Base-by-base conservation (phyloP, 2,888 invertebrate species). In the Mellilla xanthometata region DNA sequence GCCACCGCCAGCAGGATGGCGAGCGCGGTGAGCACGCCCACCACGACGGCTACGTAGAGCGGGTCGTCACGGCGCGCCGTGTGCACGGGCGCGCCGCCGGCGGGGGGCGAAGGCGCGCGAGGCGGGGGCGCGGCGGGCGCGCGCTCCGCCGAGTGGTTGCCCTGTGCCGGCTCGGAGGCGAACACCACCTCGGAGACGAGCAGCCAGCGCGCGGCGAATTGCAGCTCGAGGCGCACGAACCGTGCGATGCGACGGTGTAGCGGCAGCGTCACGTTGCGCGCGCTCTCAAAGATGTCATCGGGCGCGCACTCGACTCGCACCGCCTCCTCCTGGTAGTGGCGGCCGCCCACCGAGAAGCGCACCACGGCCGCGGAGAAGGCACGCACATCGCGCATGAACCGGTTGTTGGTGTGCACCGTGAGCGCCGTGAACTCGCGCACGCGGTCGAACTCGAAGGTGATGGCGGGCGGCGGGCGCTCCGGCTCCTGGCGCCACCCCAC, bases 401-500 rank as follows among this genome's bases (percentile, higher is more conserved):
- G 94, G 80, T 97, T 97, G 83, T 95, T 97, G 79, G 94, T 94
- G 84, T 93, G 95, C 42, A 97, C 91, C 69, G 94, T 93, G 13
- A 97, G 93, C 1, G 93, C 93, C 31, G 94, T 94, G 85, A 98
- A 97, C 81, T 97, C 97, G 10, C 97, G 91, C 45, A 96, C 94
- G 69, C 92, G 92, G 72, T 97, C 97, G 82, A 98, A 97, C 77
- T 96, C 96, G 86, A 95, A 95, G 46, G 90, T 91, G 58, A 95
- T 90, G 61, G 93, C 93, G 0, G 94, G 91, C 0, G 94, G 92
- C 19, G 88, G 94, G 92, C 19, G 88, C 84, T 2, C n/a, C n/a
- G n/a, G n/a, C n/a, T 95, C 95, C 76, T 95, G 95, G 67, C 93
- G 92, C 97, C 97, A 97, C 0, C 97, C 97, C 19, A 97, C 94